Base-by-base conservation (phyloP, 2,797 vertebrate species). In the Helicolenus hilgendorfi region DNA sequence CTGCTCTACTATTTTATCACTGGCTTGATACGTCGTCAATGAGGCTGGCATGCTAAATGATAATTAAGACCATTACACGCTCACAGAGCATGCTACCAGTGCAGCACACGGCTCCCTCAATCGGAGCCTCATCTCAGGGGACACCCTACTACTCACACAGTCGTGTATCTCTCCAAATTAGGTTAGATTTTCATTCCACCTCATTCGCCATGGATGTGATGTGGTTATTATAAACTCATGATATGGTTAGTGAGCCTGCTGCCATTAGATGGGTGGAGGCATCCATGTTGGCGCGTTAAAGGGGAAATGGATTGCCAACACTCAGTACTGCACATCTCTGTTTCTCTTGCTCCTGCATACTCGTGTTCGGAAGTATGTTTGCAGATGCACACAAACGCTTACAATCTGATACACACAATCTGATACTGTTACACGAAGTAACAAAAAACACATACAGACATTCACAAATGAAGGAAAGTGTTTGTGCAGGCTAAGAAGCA, bases 41-140 rank as follows among this genome's bases (percentile, higher is more conserved):
- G 93, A 94, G 85, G 91, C 95, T 96, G 94, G 88, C 92, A 90
- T 89, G 92, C 95, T 94, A 96, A 96, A 96, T 95, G 96, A 94
- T 96, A 93, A 96, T 97, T 96, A 96, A 95, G 96, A 95, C 93
- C 92, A 96, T 97, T 96, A 96, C 94, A 95, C 91, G 93, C 93
- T 96, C 92, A 93, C 87, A 84, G 94, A 94, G 93, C 95, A 85
- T 90, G 91, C 87, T 90, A 94, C 86, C 86, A 83, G 90, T 79
- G 80, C 89, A 83, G 89, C 92, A 76, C 93, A 87, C 88, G 22
- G 89, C 92, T 92, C 87, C 87, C 88, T 93, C 93, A 91, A 89
- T 95, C 79, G 64, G 67, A 89, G 94, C 90, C 75, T 94, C 85
- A 76, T 96, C 96, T 95, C 96, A 67, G 87, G 95, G 94, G 96